Evolutionary conservation across 1,140 invertebrate genomes (phyloP).

Genomic region (Zaprionus tsacasi): DNA sequence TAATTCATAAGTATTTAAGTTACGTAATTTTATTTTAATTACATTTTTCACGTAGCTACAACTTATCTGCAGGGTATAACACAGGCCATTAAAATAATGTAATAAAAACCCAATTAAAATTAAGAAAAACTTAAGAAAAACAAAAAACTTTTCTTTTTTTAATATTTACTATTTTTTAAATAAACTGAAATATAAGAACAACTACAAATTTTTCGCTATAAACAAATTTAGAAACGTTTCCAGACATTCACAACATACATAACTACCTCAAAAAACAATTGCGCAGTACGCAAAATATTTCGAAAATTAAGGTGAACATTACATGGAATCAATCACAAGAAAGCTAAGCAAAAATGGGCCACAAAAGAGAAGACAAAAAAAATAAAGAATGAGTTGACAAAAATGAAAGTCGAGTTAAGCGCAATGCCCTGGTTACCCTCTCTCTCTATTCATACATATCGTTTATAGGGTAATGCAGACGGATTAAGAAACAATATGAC

Average conservation of each 20-base stretch:
- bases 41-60: no score
- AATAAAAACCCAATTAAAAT: no score
- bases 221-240: neutral
- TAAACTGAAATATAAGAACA: neutral
- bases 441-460: no score
- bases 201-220: neutral
- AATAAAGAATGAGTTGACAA: constrained; percentile 31
- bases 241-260: neutral
- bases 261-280: neutral
- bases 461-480: constrained; percentile 31
- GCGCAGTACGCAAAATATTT: neutral
- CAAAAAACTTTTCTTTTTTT: no score
- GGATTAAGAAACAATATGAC: constrained; percentile 73
- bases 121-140: no score
- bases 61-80: no score
- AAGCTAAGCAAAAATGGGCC: constrained; percentile 4
- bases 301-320: constrained; percentile 1
- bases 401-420: constrained; percentile 16
- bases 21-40: no score
- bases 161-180: no score
- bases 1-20: no score
- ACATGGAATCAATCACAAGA: neutral
- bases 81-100: no score
- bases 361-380: neutral
- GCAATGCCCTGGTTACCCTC: no score